Percentiles rank a stretch among this genome's conserved stretches.
Evolutionary conservation across 1,140 invertebrate genomes (phyloP).

Genomic region (Plectrocnemia conspersa): DNA sequence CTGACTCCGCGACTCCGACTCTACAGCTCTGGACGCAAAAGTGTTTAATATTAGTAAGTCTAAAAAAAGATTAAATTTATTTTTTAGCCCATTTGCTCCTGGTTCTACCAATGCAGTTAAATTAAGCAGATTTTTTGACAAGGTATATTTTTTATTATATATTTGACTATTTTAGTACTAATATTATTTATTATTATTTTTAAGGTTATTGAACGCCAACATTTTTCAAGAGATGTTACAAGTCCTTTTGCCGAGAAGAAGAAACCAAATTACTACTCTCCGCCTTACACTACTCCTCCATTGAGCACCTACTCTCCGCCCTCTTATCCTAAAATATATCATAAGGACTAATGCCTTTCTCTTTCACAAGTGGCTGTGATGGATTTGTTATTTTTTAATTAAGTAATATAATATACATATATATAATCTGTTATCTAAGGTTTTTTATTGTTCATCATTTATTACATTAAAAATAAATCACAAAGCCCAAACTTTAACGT

Average conservation of each 20-base stretch:
- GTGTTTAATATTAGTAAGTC: no score
- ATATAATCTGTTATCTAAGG: no score
- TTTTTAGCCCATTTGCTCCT: slow-evolving; percentile 69
- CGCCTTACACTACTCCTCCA: slow-evolving; percentile 45
- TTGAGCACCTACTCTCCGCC: slow-evolving; percentile 38
- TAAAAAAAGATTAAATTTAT: slow-evolving; percentile 18
- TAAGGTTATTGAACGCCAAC: slow-evolving; percentile 66
- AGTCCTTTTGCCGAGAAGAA: slow-evolving; percentile 52
- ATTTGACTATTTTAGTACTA: slow-evolving; percentile 13
- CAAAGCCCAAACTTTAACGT: slow-evolving; percentile 47
- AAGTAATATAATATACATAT: no score
- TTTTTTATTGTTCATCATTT: no score
- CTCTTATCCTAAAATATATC: slow-evolving; percentile 54
- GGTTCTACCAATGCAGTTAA: slow-evolving; percentile 89
- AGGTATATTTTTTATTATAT: slow-evolving; percentile 51
- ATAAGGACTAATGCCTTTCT: slow-evolving; percentile 49
- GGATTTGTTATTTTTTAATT: no score
- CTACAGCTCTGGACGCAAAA: no score
- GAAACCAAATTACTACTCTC: slow-evolving; percentile 47
- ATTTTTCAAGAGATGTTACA: slow-evolving; percentile 52
- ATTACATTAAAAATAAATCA: no score
- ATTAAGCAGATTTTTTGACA: slow-evolving; percentile 90
- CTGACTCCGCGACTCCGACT: no score
- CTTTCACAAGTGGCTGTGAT: no score
- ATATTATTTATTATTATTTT: slow-evolving; percentile 15